phyloP scores from a whole-genome alignment of 1,140 invertebrate species.

The Drosophila nigrodunni region DNA sequence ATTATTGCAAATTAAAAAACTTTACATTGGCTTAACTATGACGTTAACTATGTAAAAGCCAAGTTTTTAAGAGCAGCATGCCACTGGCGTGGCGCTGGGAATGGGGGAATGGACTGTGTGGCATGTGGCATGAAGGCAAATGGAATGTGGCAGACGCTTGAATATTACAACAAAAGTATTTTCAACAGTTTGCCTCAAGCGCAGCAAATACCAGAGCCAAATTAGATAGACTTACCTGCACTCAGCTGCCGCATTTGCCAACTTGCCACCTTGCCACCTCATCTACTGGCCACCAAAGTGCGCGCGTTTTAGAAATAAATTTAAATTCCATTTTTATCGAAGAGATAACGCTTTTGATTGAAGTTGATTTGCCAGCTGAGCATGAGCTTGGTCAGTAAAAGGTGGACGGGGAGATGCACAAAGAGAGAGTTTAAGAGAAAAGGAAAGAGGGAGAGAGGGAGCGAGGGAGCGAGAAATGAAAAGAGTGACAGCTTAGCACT shows the following conservation, averaged over 20 bases:
- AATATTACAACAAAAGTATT: conserved; percentile 66
- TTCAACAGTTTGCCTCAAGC: conserved; percentile 71
- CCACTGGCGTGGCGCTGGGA: background rate
- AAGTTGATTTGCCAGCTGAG: conserved; percentile 19
- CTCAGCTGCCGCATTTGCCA: background rate
- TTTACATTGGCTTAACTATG: conserved; percentile 80
- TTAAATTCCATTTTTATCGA: conserved; percentile 74
- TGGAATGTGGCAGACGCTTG: conserved; percentile 38
- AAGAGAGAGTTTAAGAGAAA: background rate
- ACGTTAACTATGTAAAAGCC: conserved; percentile 73
- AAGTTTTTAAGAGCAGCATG: conserved; percentile 56
- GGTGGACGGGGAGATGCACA: background rate
- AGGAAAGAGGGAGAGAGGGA: background rate
- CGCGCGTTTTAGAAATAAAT: conserved; percentile 50
- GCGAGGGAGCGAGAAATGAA: no score
- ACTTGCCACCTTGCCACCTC: conserved; percentile 5
- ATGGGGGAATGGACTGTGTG: background rate
- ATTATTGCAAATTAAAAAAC: conserved; percentile 83
- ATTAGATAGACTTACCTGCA: conserved; percentile 49
- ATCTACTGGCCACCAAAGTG: conserved; percentile 12
- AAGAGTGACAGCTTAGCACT: background rate
- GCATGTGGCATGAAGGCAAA: conserved; percentile 11
- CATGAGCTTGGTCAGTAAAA: no score
- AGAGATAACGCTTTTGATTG: conserved; percentile 47
- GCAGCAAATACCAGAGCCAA: conserved; percentile 44